Evolutionary conservation across 1,140 invertebrate genomes (phyloP), one percentile per base, ranked within the genome.

Genomic region (Octopus bimaculoides): DNA sequence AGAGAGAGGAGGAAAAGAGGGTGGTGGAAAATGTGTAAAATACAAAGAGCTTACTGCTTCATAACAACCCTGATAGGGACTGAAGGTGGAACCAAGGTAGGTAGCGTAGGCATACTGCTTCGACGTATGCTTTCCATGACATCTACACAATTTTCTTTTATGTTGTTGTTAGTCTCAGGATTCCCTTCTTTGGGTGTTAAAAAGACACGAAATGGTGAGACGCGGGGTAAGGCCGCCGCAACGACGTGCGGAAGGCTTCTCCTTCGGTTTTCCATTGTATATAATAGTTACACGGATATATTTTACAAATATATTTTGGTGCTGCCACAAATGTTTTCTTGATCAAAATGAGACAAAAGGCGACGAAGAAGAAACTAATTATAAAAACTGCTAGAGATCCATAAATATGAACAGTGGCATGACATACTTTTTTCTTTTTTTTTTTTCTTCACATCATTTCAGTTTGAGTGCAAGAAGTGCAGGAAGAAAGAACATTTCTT

Each of bases 11-110:
- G 26, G 26, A 2, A 41, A 3, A 0, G 26, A 0, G 26, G 26
- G 26, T 41, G 26, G 26, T 41, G 26, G 3, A 41, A 20, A 71
- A 71, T 71, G 66, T 12, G 14, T n/a, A 71, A 12, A 17, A 5
- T 12, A 14, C 5, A 14, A 14, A 12, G 17, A 71, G 17, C 66
- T 71, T 71, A 71, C 66, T 71, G 66, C 66, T 71, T 71, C 66
- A 71, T 71, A 71, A 71, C 66, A 71, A 71, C 66, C 14, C 66
- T 9, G 14, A 71, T 71, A 71, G 66, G 66, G 66, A 71, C 66
- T 10, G 66, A n/a, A 6, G 66, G 66, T 71, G 17, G 66, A 10
- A 71, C 26, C 66, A 71, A n/a, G 66, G 66, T 5, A 6, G 66
- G 66, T 4, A 71, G 66, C 5, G 66, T 6, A 9, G 66, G 66